phyloP scores from a whole-genome alignment of 53 echinoderm and acorn worm species.

The Antedon mediterranea region DNA sequence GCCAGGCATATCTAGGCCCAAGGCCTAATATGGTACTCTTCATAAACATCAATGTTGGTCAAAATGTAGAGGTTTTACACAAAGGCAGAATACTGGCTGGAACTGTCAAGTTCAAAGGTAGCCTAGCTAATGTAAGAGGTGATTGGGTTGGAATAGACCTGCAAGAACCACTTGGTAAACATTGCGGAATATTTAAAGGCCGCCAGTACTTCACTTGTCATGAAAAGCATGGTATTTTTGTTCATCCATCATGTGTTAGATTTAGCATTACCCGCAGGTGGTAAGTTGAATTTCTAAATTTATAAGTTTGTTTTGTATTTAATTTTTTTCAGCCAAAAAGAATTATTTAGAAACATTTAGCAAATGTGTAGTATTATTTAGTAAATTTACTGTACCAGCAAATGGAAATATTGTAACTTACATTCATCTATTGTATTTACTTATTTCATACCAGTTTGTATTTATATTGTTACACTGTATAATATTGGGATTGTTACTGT shows the following conservation, averaged over 20 bases:
- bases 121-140: slow-evolving; percentile 52
- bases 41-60: slow-evolving; percentile 71
- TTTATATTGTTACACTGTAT: too few relatives aligned
- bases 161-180: slow-evolving; percentile 70
- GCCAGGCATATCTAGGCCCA: too few relatives aligned
- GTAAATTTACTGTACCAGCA: too few relatives aligned
- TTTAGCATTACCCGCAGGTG: slow-evolving; percentile 62
- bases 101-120: slow-evolving; percentile 78
- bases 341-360: too few relatives aligned
- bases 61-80: slow-evolving; percentile 73
- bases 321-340: too few relatives aligned
- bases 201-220: slow-evolving; percentile 77
- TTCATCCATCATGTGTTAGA: slow-evolving; percentile 73
- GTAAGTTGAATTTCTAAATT: too few relatives aligned
- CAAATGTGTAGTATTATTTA: too few relatives aligned
- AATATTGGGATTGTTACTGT: too few relatives aligned
- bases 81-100: slow-evolving; percentile 41
- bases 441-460: too few relatives aligned
- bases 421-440: too few relatives aligned
- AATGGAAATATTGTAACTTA: too few relatives aligned
- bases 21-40: slow-evolving; percentile 68
- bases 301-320: too few relatives aligned
- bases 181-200: slow-evolving; percentile 75
- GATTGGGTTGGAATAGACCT: slow-evolving; percentile 91
- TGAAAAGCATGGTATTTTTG: slow-evolving; percentile 70